Evolutionary conservation across 2,888 invertebrate genomes (phyloP).

Genomic region (Amaurobius ferox): DNA sequence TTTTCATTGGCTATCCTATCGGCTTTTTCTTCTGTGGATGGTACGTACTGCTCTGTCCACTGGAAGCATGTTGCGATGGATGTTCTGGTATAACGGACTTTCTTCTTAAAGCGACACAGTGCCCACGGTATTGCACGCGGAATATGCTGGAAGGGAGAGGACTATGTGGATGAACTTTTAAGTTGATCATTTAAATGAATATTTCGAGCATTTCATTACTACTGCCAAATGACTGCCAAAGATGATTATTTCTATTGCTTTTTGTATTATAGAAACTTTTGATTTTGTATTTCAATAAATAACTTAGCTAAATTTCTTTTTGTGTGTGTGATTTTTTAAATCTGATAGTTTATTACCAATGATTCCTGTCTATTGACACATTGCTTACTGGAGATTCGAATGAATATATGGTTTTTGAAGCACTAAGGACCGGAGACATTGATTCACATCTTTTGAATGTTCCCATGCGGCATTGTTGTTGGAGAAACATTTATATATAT

Average conservation of each 20-base stretch:
- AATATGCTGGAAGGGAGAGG: slow-evolving; percentile 75
- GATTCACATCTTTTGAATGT: no score
- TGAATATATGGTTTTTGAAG: no score
- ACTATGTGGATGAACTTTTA: slow-evolving; percentile 35
- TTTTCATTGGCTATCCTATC: slow-evolving; percentile 77
- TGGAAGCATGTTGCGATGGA: slow-evolving; percentile 74
- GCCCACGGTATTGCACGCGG: slow-evolving; percentile 76
- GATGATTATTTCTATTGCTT: slow-evolving; percentile 73
- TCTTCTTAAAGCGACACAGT: slow-evolving; percentile 76
- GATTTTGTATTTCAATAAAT: slow-evolving; percentile 77
- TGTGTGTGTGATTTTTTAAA: no score
- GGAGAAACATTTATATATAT: no score
- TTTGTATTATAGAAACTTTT: slow-evolving; percentile 77
- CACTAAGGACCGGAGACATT: no score
- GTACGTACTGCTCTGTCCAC: slow-evolving; percentile 77
- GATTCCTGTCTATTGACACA: no score
- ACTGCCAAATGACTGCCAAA: not conserved
- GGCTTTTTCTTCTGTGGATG: slow-evolving; percentile 77
- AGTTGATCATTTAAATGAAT: not conserved
- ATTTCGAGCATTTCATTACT: no score
- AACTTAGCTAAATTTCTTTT: no score
- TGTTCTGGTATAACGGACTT: slow-evolving; percentile 75
- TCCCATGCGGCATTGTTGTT: no score
- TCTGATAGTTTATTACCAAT: no score
- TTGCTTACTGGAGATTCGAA: no score